Conservation (phyloP, 2,113 vertebrate species). For the Nesoenas mayeri region DNA sequence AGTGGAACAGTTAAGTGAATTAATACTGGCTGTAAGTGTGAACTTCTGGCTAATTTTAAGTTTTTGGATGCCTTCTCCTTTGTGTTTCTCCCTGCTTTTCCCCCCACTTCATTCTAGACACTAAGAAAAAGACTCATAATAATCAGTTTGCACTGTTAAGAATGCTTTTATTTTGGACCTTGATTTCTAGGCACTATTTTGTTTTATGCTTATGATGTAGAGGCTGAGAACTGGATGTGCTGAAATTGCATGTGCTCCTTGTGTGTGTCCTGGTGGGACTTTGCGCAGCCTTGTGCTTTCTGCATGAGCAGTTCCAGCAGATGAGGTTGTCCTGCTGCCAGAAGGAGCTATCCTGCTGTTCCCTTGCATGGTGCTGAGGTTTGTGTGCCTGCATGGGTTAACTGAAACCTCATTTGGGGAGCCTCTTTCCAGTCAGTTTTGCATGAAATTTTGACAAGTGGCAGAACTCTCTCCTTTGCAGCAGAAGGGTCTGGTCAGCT, state of each 20-base stretch:
- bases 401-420: neutral
- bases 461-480: neutral
- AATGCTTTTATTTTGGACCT: neutral
- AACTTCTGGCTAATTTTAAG: neutral
- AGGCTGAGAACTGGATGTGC: neutral
- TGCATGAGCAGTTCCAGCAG: neutral
- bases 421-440: neutral
- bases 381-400: neutral
- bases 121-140: neutral
- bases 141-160: neutral
- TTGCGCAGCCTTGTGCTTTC: neutral
- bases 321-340: neutral
- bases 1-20: neutral
- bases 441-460: neutral
- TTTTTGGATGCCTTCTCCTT: neutral
- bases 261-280: neutral
- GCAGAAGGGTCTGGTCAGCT: neutral
- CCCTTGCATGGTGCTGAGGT: neutral
- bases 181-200: neutral
- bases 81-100: neutral
- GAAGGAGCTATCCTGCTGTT: neutral
- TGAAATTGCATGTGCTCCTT: neutral
- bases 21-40: neutral
- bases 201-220: neutral
- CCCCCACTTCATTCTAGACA: neutral